These are phyloP conservation scores for Thera obeliscata DNA, from an alignment of 2,888 invertebrate genomes.

Conservation along the genomic window DNA sequence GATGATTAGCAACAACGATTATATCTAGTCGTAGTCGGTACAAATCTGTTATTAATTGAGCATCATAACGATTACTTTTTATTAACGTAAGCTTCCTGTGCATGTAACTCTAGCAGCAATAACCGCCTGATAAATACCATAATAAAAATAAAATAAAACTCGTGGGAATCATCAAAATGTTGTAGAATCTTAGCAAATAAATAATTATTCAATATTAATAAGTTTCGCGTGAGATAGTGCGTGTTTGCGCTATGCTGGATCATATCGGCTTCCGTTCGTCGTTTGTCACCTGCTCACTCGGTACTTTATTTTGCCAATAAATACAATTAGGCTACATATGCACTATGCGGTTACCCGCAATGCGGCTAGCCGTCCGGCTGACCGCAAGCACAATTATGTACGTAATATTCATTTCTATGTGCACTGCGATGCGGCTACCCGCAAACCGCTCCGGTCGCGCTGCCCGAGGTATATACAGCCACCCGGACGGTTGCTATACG, in stretches of 20 bases:
- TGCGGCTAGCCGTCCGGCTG: too few species aligned
- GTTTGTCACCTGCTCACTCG: slow-evolving; percentile 6
- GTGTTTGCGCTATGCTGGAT: slow-evolving; percentile 13
- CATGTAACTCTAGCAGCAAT: neutral
- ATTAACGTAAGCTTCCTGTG: slow-evolving; percentile 1
- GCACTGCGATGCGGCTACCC: too few species aligned
- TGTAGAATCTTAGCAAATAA: slow-evolving; percentile 9
- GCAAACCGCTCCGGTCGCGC: too few species aligned
- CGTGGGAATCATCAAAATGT: slow-evolving; percentile 17
- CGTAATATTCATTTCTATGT: too few species aligned
- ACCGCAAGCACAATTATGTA: too few species aligned
- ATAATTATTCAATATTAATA: slow-evolving; percentile 15
- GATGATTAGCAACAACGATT: neutral
- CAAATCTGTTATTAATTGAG: neutral
- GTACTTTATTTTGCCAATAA: neutral
- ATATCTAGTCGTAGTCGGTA: neutral
- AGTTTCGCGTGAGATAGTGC: neutral
- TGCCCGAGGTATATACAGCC: too few species aligned
- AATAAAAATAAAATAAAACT: slow-evolving; percentile 7
- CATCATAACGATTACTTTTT: slow-evolving; percentile 8
- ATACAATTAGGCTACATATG: too few species aligned
- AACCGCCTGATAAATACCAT: neutral
- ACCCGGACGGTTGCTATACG: too few species aligned
- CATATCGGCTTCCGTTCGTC: slow-evolving; percentile 19
- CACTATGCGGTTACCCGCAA: too few species aligned